Evolutionary conservation across 1,140 invertebrate genomes (phyloP).

Genomic region (Glossosoma conforme): DNA sequence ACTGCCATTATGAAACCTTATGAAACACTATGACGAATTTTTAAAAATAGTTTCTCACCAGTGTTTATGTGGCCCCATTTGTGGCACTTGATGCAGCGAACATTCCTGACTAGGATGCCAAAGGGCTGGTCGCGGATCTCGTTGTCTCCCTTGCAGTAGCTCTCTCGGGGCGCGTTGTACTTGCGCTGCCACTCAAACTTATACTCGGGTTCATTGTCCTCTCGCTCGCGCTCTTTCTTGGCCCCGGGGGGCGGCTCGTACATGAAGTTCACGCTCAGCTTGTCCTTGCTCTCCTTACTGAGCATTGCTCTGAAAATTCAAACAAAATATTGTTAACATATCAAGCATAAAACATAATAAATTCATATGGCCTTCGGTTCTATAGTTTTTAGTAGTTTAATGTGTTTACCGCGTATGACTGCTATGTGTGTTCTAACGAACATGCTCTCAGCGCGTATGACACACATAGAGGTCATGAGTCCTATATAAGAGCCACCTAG

Average conservation of each 20-base stretch:
- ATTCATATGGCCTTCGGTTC: too few relatives aligned
- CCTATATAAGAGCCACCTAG: too few relatives aligned
- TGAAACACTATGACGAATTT: too few relatives aligned
- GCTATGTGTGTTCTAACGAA: too few relatives aligned
- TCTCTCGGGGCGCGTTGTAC: slow-evolving; percentile 97
- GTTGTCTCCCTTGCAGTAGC: slow-evolving; percentile 92
- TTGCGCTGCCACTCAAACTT: slow-evolving; percentile 99
- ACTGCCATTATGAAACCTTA: too few relatives aligned
- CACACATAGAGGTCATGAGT: too few relatives aligned
- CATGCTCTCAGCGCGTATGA: too few relatives aligned
- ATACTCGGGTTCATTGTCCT: slow-evolving; percentile 92
- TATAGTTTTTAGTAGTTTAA: too few relatives aligned
- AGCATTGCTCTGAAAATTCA: slow-evolving; percentile 79
- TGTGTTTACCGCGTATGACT: too few relatives aligned
- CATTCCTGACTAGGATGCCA: slow-evolving; percentile 96
- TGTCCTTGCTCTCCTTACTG: slow-evolving; percentile 98
- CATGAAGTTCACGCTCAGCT: slow-evolving; percentile 98
- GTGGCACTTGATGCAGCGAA: slow-evolving; percentile 96
- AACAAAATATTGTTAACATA: too few relatives aligned
- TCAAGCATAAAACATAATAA: too few relatives aligned
- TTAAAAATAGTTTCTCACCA: slow-evolving; percentile 61
- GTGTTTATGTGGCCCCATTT: slow-evolving; percentile 99
- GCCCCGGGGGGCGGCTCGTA: slow-evolving; percentile 99
- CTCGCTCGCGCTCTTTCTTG: slow-evolving; percentile 84
- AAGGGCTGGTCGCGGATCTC: slow-evolving; percentile 98